phyloP scores from a whole-genome alignment of 2,113 vertebrate genomes.

The Mixornis gularis region DNA sequence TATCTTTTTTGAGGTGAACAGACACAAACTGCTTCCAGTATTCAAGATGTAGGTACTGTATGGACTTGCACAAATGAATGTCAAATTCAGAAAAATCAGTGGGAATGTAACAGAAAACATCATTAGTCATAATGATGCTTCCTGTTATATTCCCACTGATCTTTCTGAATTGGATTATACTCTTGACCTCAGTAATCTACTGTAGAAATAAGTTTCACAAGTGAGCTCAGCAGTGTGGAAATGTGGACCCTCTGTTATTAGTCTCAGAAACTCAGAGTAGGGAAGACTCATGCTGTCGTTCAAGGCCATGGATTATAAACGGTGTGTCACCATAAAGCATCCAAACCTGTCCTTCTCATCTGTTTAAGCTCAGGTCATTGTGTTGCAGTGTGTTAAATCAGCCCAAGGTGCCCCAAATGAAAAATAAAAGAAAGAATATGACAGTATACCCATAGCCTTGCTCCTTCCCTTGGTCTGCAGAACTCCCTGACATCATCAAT shows the following conservation, averaged over 20 bases:
- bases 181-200: neutral
- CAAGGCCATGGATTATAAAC: neutral
- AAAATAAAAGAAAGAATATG: neutral
- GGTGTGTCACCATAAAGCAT: neutral
- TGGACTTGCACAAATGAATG: neutral
- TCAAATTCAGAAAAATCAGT: neutral
- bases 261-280: neutral
- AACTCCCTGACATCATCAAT: neutral
- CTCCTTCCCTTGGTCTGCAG: neutral
- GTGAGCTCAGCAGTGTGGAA: neutral
- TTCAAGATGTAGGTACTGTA: neutral
- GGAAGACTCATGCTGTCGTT: neutral
- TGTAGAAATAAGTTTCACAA: neutral
- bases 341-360: neutral
- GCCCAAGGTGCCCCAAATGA: neutral
- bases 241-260: neutral
- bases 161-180: neutral
- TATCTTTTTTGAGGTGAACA: neutral
- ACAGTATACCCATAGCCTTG: neutral
- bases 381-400: neutral
- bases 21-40: neutral
- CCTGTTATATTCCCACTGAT: neutral
- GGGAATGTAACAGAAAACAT: neutral
- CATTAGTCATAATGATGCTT: neutral
- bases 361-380: neutral